Base-by-base conservation (phyloP, 2,888 invertebrate species). In the Mesochorus sp. region DNA sequence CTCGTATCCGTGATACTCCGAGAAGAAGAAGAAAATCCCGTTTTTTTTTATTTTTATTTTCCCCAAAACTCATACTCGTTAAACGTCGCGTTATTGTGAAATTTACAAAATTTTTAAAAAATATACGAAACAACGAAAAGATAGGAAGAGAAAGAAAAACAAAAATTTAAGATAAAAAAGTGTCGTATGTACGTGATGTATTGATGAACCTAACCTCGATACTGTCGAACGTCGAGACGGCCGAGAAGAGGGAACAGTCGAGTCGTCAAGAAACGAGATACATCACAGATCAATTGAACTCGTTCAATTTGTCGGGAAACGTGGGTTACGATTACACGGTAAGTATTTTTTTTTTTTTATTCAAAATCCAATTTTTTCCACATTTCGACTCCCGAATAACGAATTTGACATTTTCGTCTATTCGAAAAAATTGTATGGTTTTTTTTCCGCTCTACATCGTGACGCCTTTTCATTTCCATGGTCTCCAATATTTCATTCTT, bases 191-290 rank as follows among this genome's bases (percentile, higher is more conserved):
- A 57, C 73, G 83, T 55, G 83, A 90, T 89, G 87, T 84, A 87
- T 90, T 87, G 85, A 85, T 85, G 86, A 86, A 84, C 87, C 86
- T 90, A 90, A 90, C 90, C 89, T 90, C 84, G 76, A 75, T 86
- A 71, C 61, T 82, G 68, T 83, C 83, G 79, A 83, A 80, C 80
- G 82, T 81, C 78, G 81, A 72, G 82, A 82, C 81, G 74, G 80
- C 77, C 77, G 84, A 84, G 80, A 85, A 83, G 85, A 86, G 84
- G 86, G 85, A 88, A 79, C 88, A 88, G 82, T 85, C 85, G 82
- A 85, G 71, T 80, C 82, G 82, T 83, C 85, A 83, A 80, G 84
- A 82, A 76, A 84, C 85, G 64, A 80, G 84, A 76, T 85, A 83
- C 81, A 85, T 88, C 75, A 87, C 83, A 31, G 86, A 84, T 81